Conservation (phyloP, 2,113 vertebrate species). For the Upupa epops region DNA sequence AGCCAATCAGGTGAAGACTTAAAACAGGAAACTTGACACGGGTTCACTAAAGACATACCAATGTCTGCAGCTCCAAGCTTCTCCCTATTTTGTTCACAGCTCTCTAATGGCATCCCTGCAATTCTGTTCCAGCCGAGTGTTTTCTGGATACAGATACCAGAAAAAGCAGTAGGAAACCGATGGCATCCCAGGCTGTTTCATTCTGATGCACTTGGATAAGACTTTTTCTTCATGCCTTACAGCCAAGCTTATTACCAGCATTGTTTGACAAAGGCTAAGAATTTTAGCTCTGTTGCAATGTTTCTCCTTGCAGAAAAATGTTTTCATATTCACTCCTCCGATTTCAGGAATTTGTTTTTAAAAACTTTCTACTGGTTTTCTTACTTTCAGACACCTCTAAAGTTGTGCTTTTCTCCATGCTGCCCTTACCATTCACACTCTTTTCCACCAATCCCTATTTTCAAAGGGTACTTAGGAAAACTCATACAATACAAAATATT, state of each 20-base stretch:
- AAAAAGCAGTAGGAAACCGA: constrained; percentile 6
- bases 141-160: not conserved
- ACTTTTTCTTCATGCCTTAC: constrained; percentile 31
- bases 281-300: constrained; percentile 31
- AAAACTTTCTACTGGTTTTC: not conserved
- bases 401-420: not conserved
- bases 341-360: not conserved
- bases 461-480: not conserved
- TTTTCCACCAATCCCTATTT: not conserved
- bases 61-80: not conserved
- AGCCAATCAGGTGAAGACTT: not conserved
- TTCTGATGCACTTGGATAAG: not conserved
- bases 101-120: not conserved
- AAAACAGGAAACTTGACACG: not conserved
- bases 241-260: constrained; percentile 37
- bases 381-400: not conserved
- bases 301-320: not conserved
- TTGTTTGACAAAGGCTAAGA: constrained; percentile 49
- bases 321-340: not conserved
- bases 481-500: not conserved
- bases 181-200: constrained; percentile 5
- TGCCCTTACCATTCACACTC: not conserved
- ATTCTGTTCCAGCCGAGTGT: not conserved
- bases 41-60: not conserved
- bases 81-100: not conserved